Evolutionary conservation across 2,888 invertebrate genomes (phyloP), one percentile per base, ranked within the genome.

Genomic region (Brachyptera risi): DNA sequence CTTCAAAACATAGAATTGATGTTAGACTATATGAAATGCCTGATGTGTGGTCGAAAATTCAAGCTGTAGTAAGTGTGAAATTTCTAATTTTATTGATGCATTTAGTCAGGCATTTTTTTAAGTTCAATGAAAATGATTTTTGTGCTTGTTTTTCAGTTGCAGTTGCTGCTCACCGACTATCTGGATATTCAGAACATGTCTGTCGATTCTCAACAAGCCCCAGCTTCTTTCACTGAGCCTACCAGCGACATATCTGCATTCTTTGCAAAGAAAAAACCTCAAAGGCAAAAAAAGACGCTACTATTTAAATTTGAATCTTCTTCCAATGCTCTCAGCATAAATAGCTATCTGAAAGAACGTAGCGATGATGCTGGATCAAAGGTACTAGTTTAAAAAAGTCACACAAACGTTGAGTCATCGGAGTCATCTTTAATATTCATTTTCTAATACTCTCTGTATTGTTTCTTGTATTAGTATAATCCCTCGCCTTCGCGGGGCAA

Each of bases 21-120:
- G 71, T 80, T 50, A 76, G 78, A 58, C 72, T 86, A 49, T 90
- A 90, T 71, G 84, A 84, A 70, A 82, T 88, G 71, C 80, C 86
- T 38, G 90, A 92, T 72, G 92, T 92, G 67, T 96, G 95, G 95
- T 85, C 86, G 42, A 89, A 92, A 69, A 90, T 93, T 37, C 95
- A 96, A 74, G 86, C 87, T 72, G 92, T 92, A 70, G 92, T 93
- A 77, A 78, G 85, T 79, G 50, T 63, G n/a, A n/a, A n/a, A n/a
- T n/a, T n/a, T n/a, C n/a, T n/a, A n/a, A n/a, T n/a, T n/a, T n/a
- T n/a, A n/a, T 7, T 31, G 11, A 31, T n/a, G n/a, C n/a, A n/a
- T 31, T 31, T 31, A 5, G 31, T 31, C 11, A 31, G 5, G 31
- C 31, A 19, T 47, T 63, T 27, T 26, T 58, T 59, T 23, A 40